Conservation (phyloP, 2,797 vertebrate genomes). For the Hephaestus fuliginosus region DNA sequence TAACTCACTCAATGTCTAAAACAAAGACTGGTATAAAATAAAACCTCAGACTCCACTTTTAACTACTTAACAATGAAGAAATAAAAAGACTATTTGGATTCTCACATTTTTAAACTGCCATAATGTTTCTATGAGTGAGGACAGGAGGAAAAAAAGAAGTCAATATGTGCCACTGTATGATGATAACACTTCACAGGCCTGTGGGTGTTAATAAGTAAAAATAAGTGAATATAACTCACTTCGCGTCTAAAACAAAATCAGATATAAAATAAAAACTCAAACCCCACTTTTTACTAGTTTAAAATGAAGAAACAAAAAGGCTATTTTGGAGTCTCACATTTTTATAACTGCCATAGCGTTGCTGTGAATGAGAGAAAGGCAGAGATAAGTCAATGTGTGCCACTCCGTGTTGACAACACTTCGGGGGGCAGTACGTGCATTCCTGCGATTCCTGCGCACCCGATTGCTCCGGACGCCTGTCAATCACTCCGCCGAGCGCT, state of each 20-base stretch:
- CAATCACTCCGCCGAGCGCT: conserved; percentile 46
- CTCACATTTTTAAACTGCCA: too few species aligned
- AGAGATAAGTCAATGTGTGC: conserved; percentile 43
- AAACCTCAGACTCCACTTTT: neutral
- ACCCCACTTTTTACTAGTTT: neutral
- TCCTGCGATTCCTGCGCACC: conserved; percentile 41
- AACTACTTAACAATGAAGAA: too few species aligned
- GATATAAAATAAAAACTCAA: neutral
- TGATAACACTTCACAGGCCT: neutral
- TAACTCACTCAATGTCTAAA: neutral
- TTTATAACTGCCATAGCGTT: conserved; percentile 2
- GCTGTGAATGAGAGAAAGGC: conserved; percentile 21
- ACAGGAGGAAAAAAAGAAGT: too few species aligned
- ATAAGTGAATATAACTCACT: neutral
- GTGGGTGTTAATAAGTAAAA: neutral
- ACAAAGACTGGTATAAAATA: neutral
- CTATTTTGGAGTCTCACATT: conserved; percentile 1
- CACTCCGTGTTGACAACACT: conserved; percentile 68
- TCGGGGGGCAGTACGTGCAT: conserved; percentile 44
- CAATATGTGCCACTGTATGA: too few species aligned
- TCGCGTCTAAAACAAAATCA: neutral
- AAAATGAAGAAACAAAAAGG: neutral
- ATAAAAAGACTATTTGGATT: too few species aligned
- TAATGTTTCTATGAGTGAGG: too few species aligned
- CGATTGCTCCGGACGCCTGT: conserved; percentile 71